These are phyloP conservation scores for Diadegma fenestrale DNA, from an alignment of 2,888 invertebrate genomes.

Conservation along the genomic window DNA sequence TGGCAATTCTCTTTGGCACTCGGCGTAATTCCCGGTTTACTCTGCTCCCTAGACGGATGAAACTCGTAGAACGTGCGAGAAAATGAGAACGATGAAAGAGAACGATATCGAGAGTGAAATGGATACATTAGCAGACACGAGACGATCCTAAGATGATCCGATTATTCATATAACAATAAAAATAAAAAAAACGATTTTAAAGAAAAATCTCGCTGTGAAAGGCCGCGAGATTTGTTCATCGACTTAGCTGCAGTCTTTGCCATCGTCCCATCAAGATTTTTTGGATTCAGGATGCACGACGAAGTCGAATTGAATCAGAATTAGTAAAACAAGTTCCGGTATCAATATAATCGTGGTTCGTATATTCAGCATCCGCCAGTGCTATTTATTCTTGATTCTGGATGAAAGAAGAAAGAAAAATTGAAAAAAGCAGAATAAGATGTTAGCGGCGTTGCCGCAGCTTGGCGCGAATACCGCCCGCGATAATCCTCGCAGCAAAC, in stretches of 20 bases:
- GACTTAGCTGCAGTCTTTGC: not conserved
- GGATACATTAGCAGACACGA: constrained; percentile 13
- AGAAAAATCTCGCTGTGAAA: constrained; percentile 6
- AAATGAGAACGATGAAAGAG: constrained; percentile 8
- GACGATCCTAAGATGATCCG: constrained; percentile 19
- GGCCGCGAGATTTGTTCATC: constrained; percentile 11
- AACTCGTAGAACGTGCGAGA: constrained; percentile 38
- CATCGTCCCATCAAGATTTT: not conserved
- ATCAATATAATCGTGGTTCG: not conserved
- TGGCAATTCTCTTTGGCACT: constrained; percentile 69
- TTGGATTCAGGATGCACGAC: not conserved
- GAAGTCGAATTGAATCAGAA: not conserved
- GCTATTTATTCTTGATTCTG: not conserved
- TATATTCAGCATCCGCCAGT: not conserved
- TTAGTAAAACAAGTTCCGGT: not conserved
- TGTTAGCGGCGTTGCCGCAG: not conserved
- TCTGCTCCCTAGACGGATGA: constrained; percentile 57
- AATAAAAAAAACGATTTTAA: constrained; percentile 5
- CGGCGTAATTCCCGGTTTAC: constrained; percentile 68
- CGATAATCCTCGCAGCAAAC: constrained; percentile 53
- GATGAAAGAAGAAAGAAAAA: not conserved
- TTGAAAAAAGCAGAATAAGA: not conserved
- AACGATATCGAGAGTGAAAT: constrained; percentile 28
- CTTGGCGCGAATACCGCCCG: constrained; percentile 40
- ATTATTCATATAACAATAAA: not conserved